Conservation (phyloP, 1,140 invertebrate genomes). For the Adelges cooleyi region DNA sequence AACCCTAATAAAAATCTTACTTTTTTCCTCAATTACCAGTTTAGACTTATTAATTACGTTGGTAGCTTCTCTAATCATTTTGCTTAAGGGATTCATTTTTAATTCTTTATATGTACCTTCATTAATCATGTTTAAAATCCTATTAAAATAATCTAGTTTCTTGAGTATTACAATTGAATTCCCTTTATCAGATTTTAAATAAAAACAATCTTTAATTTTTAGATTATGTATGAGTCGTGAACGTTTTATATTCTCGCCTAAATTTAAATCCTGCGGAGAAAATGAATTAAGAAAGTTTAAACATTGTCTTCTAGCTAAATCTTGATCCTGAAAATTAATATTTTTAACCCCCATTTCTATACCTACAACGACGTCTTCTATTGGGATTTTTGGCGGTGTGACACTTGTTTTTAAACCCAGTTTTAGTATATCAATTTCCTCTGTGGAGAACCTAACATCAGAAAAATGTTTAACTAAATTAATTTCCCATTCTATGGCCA, state of each 20-base stretch:
- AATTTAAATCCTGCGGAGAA: not conserved
- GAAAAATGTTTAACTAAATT: not conserved
- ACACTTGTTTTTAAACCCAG: not conserved
- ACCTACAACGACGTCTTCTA: not conserved
- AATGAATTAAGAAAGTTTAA: too few relatives aligned
- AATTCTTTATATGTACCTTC: not conserved
- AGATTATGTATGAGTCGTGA: not conserved
- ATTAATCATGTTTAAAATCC: not conserved
- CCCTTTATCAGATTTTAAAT: conserved; percentile 17
- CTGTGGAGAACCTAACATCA: not conserved
- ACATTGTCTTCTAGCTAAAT: not conserved
- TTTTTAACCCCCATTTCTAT: not conserved
- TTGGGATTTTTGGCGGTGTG: not conserved
- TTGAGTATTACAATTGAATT: not conserved
- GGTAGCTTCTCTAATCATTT: not conserved
- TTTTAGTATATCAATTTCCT: not conserved
- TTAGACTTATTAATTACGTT: not conserved
- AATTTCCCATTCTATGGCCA: not conserved
- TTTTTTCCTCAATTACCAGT: not conserved
- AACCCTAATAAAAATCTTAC: not conserved
- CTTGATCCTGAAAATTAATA: not conserved
- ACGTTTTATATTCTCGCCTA: not conserved
- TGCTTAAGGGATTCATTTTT: conserved; percentile 1
- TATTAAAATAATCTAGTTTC: not conserved
- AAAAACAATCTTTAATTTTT: conserved; percentile 15